These are phyloP conservation scores for Apteryx owenii DNA, from an alignment of 2,113 vertebrate genomes.

Conservation along the genomic window DNA sequence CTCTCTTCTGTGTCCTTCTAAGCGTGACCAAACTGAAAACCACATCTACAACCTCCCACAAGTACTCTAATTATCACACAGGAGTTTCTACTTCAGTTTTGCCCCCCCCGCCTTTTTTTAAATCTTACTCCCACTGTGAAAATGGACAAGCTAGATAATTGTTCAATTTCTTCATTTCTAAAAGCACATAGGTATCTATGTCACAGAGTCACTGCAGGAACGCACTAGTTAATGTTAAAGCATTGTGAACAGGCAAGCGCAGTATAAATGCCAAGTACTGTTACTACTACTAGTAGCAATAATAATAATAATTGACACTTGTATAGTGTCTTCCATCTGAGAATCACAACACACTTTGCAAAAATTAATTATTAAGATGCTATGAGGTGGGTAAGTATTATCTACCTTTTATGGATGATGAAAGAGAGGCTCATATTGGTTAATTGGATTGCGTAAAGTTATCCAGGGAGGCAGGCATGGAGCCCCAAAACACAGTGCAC, in stretches of 20 bases:
- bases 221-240: not conserved
- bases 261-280: slow-evolving; percentile 10
- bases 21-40: not conserved
- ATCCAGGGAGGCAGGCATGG: not conserved
- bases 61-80: not conserved
- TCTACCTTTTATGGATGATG: not conserved
- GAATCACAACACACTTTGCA: slow-evolving; percentile 1
- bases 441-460: slow-evolving; percentile 43
- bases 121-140: not conserved
- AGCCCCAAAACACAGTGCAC: not conserved
- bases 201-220: not conserved
- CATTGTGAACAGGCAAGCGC: not conserved
- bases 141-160: not conserved
- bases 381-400: not conserved
- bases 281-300: not conserved
- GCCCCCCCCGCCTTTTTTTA: not conserved
- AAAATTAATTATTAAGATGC: slow-evolving; percentile 37
- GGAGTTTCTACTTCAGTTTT: not conserved
- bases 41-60: not conserved
- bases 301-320: slow-evolving; percentile 6
- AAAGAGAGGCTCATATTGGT: not conserved
- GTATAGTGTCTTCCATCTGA: not conserved
- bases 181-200: not conserved
- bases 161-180: not conserved
- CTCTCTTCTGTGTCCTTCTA: not conserved